A percentile compares a stretch with the other conserved stretches of the same genome.
Evolutionary conservation across 1,140 invertebrate species (phyloP).

Genomic region (Zaprionus camerounensis): DNA sequence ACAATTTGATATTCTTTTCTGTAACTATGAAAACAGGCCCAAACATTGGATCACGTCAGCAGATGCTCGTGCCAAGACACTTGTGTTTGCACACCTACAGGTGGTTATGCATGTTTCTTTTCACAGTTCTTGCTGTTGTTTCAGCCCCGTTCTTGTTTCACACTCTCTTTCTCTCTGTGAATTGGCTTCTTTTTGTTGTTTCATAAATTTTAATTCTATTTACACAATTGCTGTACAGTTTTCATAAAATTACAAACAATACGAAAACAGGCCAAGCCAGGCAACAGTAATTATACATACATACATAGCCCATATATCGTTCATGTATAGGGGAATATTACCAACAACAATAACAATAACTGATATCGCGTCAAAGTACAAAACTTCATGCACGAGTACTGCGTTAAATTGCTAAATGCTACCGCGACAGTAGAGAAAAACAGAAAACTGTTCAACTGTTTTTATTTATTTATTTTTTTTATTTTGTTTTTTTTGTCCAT

Average conservation of each 20-base stretch:
- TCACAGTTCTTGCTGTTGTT: conserved; percentile 26
- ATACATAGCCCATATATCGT: conserved; percentile 21
- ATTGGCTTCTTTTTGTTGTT: conserved; percentile 21
- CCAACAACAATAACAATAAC: conserved; percentile 51
- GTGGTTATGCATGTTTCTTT: conserved; percentile 49
- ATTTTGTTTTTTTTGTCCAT: not conserved
- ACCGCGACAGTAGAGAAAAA: conserved; percentile 67
- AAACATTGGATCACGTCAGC: conserved; percentile 62
- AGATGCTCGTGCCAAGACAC: conserved; percentile 50
- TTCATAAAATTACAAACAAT: conserved; percentile 79
- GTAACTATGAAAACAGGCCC: conserved; percentile 62
- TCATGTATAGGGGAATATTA: conserved; percentile 37
- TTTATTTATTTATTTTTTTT: conserved; percentile 21
- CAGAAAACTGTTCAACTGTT: conserved; percentile 62
- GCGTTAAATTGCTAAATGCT: conserved; percentile 80
- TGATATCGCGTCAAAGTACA: conserved; percentile 80
- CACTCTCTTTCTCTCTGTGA: not conserved
- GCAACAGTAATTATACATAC: conserved; percentile 61
- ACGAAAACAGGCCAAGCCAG: conserved; percentile 51
- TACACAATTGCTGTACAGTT: conserved; percentile 78
- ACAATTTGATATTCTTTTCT: conserved; percentile 61
- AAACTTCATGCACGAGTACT: conserved; percentile 81
- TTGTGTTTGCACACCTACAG: conserved; percentile 66
- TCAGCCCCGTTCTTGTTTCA: conserved; percentile 37
- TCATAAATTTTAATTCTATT: conserved; percentile 70